Evolutionary conservation across 2,797 vertebrate species (phyloP).

Genomic region (Choloepus didactylus): DNA sequence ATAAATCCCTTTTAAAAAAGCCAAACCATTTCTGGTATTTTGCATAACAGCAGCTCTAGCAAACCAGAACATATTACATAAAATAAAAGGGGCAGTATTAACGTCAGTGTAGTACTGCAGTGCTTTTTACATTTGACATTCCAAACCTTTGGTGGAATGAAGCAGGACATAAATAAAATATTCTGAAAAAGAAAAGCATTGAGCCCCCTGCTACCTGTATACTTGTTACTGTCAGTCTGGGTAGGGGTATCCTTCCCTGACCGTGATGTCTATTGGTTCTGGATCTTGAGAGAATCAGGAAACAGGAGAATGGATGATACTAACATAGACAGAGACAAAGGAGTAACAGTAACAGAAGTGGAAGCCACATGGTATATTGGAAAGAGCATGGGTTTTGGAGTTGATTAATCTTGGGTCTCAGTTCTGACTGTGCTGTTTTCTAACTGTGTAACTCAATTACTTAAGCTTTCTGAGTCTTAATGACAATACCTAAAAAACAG

Average conservation of each 20-base stretch:
- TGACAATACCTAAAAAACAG: slow-evolving; percentile 32
- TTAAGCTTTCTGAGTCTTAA: slow-evolving; percentile 23
- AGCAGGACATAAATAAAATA: neutral
- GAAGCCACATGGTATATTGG: neutral
- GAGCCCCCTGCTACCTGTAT: neutral
- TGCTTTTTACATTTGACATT: neutral
- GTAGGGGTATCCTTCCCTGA: neutral
- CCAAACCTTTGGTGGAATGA: slow-evolving; percentile 25
- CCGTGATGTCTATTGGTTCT: neutral
- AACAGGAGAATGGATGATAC: slow-evolving; percentile 1
- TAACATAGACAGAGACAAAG: neutral
- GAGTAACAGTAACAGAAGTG: neutral
- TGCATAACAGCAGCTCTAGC: no score
- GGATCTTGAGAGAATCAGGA: neutral
- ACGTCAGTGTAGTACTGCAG: no score
- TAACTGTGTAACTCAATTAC: neutral
- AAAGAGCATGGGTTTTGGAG: neutral
- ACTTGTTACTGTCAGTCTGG: neutral
- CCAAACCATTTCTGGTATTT: no score
- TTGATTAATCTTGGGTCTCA: neutral
- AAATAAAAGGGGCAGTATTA: no score
- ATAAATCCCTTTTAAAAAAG: no score
- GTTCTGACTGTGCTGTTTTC: neutral
- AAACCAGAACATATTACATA: no score
- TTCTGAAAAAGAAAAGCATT: neutral